These are phyloP conservation scores for Hapalemur alaotrensis DNA, from an alignment of 2,797 vertebrate genomes.

Conservation along the genomic window DNA sequence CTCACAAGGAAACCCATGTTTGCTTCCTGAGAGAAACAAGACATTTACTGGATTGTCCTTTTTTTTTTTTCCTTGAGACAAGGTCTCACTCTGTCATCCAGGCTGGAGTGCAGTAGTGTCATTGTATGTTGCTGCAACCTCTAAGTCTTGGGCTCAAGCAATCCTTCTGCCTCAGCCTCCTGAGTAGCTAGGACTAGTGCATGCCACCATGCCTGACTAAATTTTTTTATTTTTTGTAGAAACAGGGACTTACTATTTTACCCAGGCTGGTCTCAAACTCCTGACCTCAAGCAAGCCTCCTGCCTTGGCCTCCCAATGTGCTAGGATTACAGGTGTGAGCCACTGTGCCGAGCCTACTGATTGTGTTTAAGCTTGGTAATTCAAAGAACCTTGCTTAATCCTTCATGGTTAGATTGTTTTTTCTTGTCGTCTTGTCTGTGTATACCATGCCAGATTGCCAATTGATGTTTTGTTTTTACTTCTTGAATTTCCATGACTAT, in stretches of 20 bases:
- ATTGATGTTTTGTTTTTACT: neutral
- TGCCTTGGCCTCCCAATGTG: neutral
- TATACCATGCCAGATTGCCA: neutral
- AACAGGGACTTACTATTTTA: neutral
- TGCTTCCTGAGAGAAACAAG: neutral
- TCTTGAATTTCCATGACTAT: neutral
- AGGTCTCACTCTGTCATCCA: neutral
- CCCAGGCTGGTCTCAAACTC: neutral
- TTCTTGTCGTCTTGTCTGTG: neutral
- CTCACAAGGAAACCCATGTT: neutral
- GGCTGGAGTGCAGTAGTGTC: neutral
- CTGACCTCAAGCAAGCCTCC: neutral
- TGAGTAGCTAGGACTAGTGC: neutral
- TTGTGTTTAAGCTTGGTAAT: constrained; percentile 5
- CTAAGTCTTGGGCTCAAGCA: neutral
- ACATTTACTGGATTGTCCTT: neutral
- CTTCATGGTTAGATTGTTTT: neutral
- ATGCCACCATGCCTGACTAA: neutral
- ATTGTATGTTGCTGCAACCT: neutral
- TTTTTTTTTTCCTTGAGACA: neutral
- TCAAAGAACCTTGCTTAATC: neutral
- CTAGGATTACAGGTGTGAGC: neutral
- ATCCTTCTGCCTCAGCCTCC: neutral
- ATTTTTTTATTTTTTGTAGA: neutral
- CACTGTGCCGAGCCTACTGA: neutral